Evolutionary conservation across 2,797 vertebrate genomes (phyloP).

Genomic region (Pseudomugil gertrudae): DNA sequence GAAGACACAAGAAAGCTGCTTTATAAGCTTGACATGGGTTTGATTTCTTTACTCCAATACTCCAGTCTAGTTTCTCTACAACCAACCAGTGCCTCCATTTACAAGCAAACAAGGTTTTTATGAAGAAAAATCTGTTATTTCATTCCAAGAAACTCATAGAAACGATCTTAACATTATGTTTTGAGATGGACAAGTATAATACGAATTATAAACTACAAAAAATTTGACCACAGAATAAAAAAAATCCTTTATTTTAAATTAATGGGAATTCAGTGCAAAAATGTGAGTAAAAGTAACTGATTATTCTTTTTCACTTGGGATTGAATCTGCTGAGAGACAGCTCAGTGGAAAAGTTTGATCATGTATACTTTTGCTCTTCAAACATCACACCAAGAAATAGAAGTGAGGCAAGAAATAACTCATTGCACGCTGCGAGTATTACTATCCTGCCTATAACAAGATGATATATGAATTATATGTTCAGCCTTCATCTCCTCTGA

Average conservation of each 20-base stretch:
- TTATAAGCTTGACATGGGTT: constrained; percentile 73
- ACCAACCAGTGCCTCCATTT: constrained; percentile 43
- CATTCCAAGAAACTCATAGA: no score
- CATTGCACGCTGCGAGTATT: constrained; percentile 56
- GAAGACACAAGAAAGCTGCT: constrained; percentile 70
- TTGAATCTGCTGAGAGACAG: constrained; percentile 45
- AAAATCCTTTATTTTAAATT: no score
- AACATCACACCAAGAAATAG: constrained; percentile 56
- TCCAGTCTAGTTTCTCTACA: constrained; percentile 46
- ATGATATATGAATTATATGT: constrained; percentile 1
- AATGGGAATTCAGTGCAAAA: neutral
- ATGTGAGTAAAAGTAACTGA: constrained; percentile 24
- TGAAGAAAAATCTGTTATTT: constrained; percentile 22
- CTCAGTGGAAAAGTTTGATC: constrained; percentile 65
- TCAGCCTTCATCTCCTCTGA: constrained; percentile 4
- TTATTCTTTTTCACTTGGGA: constrained; percentile 41
- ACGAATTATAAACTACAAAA: constrained; percentile 24
- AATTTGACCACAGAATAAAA: no score
- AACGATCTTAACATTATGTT: constrained; percentile 37
- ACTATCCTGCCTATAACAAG: constrained; percentile 46
- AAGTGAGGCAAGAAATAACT: constrained; percentile 58
- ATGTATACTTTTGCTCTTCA: constrained; percentile 65
- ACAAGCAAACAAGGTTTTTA: constrained; percentile 48
- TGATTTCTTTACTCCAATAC: constrained; percentile 62
- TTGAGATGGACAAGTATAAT: constrained; percentile 4